Base-by-base conservation (phyloP, 23 tunicate species). In the Diplosoma virens region DNA sequence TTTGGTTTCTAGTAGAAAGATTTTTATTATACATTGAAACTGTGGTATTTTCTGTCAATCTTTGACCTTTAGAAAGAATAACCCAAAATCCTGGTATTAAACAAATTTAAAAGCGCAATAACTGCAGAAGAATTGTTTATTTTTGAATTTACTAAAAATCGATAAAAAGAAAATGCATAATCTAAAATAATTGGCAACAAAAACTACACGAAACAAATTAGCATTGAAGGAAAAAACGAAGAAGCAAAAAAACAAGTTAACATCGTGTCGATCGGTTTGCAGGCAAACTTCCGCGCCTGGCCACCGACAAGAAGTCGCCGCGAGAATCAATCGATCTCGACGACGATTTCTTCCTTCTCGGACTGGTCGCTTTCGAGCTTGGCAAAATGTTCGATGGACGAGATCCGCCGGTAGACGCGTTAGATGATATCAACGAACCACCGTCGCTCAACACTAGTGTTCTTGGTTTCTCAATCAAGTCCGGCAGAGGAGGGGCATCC, bases 361-460 rank as follows among this genome's bases (percentile, higher is more conserved):
- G 6, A 27, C 35, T 28, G 35, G 35, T 27, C 35, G 7, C 30
- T 29, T 61, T 68, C 53, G 75, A 28, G 25, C 75, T 41, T 36
- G 35, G 75, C 6, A 37, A 60, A 23, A 37, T 82, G 46, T 72
- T 81, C 5, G 79, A 81, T 31, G 74, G 69, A 14, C 74, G 23
- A 9, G 78, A 72, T 34, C 63, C 35, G 7, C 87, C 87, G 3
- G 87, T 74, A 34, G 86, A 81, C 36, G 75, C 46, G 21, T 77
- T 72, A 37, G 86, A 81, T 63, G 87, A 82, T 81, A 82, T 82
- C 87, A 82, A 24, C 32, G 87, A 82, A 58, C 66, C 37, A 9
- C 73, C 81, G 75, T 82, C 87, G 54, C 87, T 82, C 59, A 45
- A 21, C 50, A 36, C 35, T 33, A 64, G 25, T 26, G 72, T 61